Evolutionary conservation across 1,140 invertebrate species (phyloP).

Genomic region (Atta texana): DNA sequence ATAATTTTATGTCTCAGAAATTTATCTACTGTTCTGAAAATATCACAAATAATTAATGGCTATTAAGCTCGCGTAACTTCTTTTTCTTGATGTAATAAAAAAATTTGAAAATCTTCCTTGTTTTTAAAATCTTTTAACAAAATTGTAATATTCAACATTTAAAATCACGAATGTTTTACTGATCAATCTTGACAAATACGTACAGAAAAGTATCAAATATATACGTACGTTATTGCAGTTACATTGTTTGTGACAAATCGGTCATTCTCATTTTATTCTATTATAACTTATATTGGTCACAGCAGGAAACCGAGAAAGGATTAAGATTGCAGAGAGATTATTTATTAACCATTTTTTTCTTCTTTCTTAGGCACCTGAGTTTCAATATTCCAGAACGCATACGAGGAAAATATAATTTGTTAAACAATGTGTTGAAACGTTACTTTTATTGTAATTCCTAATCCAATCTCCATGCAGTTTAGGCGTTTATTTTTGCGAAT

Average conservation of each 20-base stretch:
- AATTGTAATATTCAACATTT: slow-evolving; percentile 7
- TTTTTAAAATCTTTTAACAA: not conserved
- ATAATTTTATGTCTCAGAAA: not conserved
- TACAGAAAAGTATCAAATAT: not conserved
- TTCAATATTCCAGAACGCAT: not conserved
- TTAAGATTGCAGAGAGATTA: slow-evolving; percentile 6
- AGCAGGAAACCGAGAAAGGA: slow-evolving; percentile 27
- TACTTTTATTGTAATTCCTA: slow-evolving; percentile 4
- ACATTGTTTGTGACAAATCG: not conserved
- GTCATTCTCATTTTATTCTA: slow-evolving; percentile 1
- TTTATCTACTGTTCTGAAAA: not conserved
- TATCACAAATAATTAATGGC: not conserved
- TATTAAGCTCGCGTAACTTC: not conserved
- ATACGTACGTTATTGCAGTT: slow-evolving; percentile 12
- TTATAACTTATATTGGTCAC: not conserved
- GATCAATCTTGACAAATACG: not conserved
- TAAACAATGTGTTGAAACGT: not conserved
- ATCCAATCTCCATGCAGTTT: slow-evolving; percentile 9
- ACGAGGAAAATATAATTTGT: not conserved
- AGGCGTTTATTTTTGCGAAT: not conserved
- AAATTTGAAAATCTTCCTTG: not conserved
- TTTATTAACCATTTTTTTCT: not conserved
- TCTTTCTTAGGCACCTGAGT: slow-evolving; percentile 32
- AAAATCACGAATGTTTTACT: slow-evolving; percentile 8
- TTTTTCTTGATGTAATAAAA: not conserved